Base-by-base conservation (phyloP, 37 sponge, comb jelly and placozoan species). In the Chondrilla cf. caribensis region DNA sequence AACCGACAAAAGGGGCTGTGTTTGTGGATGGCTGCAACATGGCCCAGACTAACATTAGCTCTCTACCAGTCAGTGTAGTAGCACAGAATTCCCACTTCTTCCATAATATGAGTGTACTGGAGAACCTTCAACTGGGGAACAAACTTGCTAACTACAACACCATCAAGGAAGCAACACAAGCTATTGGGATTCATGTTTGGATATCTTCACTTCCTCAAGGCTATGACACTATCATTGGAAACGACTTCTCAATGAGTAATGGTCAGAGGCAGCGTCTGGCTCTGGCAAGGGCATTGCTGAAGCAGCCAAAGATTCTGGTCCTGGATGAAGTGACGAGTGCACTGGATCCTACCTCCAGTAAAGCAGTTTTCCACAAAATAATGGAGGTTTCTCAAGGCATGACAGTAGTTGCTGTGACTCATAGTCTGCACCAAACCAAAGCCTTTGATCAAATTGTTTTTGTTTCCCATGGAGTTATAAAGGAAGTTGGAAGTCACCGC, bases 321-420 rank as follows among this genome's bases (percentile, higher is more conserved):
- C 43, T 90, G 58, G 90, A 90, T 68, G 90, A 90, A 59, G 78
- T 85, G 36, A 90, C 86, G 3, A 81, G 82, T 79, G 86, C 82
- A 32, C 80, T 86, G 6, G 90, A 90, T 65, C 90, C 83, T 9
- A 4, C 58, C 22, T 86, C 86, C 0, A 86, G 79, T 15, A 58
- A 26, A 6, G 32, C 41, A 24, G 79, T 90, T 19, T 86, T 86
- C 59, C 28, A 65, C 0, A 77, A 67, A 70, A 11, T 90, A 4
- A 82, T 90, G 70, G 80, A 90, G 80, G 79, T 85, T 17, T 76
- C 80, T 28, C 33, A 38, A 17, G 90, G 86, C 0, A 85, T 37
- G 47, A 86, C 90, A 5, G 79, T 90, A 8, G 43, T 90, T 15
- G 77, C 86, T 7, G 71, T 68, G 18, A 86, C 86, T 54, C 82